A percentile compares a stretch with the other conserved stretches of the same genome.
Evolutionary conservation across 2,797 vertebrate species (phyloP).

Genomic region (Borostomias antarcticus): DNA sequence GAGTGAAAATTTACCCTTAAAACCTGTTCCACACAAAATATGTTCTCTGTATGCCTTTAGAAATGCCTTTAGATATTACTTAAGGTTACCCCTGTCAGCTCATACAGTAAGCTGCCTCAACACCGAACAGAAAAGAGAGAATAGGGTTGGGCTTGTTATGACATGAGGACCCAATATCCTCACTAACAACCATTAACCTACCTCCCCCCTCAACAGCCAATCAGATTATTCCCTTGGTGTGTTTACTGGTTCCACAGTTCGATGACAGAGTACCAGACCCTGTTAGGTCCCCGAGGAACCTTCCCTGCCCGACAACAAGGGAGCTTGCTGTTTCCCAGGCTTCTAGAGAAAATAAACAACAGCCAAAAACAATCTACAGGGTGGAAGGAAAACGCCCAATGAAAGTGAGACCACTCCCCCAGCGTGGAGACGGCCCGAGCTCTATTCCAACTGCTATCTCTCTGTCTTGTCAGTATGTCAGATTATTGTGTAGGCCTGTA

Average conservation of each 20-base stretch:
- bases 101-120: conserved; percentile 5
- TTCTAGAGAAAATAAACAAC: conserved; percentile 52
- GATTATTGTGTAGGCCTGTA: conserved; percentile 26
- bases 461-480: conserved; percentile 25
- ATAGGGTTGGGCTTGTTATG: conserved; percentile 50
- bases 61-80: conserved; percentile 41
- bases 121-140: conserved; percentile 41
- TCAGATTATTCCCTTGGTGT: conserved; percentile 32
- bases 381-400: background rate
- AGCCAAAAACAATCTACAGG: background rate
- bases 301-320: conserved; percentile 35
- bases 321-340: conserved; percentile 52
- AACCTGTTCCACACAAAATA: background rate
- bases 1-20: background rate
- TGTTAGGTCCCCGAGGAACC: conserved; percentile 33
- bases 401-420: too few species aligned
- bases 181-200: conserved; percentile 42
- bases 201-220: conserved; percentile 63
- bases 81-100: conserved; percentile 17
- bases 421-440: too few species aligned
- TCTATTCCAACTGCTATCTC: conserved; percentile 6
- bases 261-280: conserved; percentile 34
- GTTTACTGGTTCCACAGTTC: conserved; percentile 57
- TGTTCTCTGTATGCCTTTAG: background rate
- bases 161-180: conserved; percentile 38